These are phyloP conservation scores for Mus spicilegus DNA, from an alignment of 2,113 vertebrate species.

Conservation along the genomic window DNA sequence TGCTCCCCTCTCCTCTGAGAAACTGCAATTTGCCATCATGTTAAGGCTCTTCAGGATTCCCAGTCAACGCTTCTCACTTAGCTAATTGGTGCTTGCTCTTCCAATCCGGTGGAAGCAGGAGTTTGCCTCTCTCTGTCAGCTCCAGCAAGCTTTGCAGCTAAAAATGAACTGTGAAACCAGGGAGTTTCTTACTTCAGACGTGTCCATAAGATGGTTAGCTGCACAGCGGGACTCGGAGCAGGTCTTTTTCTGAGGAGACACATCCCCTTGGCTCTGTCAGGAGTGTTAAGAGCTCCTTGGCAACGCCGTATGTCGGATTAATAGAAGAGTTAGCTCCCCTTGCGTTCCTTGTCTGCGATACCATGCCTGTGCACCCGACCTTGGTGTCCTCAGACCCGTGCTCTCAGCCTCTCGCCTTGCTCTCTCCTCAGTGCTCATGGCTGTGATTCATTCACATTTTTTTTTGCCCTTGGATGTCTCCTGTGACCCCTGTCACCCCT, in stretches of 20 bases:
- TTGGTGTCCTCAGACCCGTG: background rate
- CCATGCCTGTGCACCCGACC: background rate
- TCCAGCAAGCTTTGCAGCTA: conserved; percentile 56
- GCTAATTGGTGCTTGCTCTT: conserved; percentile 67
- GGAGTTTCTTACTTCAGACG: background rate
- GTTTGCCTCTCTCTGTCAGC: conserved; percentile 24
- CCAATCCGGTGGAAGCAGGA: conserved; percentile 22
- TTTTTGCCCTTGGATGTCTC: background rate
- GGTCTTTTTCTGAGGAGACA: background rate
- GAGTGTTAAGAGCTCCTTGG: background rate
- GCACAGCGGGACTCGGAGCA: background rate
- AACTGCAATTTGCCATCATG: conserved; percentile 33
- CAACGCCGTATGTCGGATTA: background rate
- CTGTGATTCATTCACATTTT: background rate
- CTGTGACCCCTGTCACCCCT: no score
- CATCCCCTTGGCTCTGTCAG: background rate
- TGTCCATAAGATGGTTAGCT: background rate
- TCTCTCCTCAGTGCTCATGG: background rate
- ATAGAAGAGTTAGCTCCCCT: background rate
- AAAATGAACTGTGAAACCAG: conserved; percentile 51
- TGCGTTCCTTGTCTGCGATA: accelerated
- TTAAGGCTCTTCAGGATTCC: conserved; percentile 62
- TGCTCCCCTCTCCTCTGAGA: background rate
- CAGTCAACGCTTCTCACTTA: conserved; percentile 55
- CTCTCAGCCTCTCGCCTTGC: background rate